These are phyloP conservation scores for Trogon surrucura DNA, from an alignment of 2,113 vertebrate genomes.

Conservation along the genomic window DNA sequence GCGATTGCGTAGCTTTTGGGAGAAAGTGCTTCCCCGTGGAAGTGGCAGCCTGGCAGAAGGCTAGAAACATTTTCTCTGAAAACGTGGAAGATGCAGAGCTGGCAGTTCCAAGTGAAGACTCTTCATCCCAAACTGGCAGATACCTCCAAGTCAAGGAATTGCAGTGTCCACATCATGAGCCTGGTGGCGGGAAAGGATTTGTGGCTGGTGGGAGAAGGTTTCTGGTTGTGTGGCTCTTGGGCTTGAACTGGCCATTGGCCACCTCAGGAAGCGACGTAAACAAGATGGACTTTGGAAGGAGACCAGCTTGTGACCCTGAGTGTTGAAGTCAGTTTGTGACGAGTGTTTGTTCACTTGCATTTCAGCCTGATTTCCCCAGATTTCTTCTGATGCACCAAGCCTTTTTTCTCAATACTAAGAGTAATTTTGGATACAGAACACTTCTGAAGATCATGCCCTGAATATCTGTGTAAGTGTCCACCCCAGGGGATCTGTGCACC, in stretches of 20 bases:
- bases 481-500: neutral
- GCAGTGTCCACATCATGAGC: rapidly evolving
- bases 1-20: neutral
- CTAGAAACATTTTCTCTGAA: neutral
- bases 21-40: neutral
- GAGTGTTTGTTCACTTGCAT: neutral
- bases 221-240: neutral
- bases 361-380: neutral
- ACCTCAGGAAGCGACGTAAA: rapidly evolving
- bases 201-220: neutral
- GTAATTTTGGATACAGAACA: neutral
- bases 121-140: neutral
- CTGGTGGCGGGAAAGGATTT: neutral
- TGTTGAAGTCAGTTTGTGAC: neutral
- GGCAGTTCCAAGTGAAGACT: neutral
- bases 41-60: neutral
- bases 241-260: neutral
- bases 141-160: neutral
- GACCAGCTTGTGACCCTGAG: neutral
- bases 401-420: neutral
- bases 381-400: neutral
- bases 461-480: neutral
- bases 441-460: neutral
- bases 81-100: neutral
- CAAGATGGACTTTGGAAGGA: neutral